These are phyloP conservation scores for Leuctra nigra DNA, from an alignment of 2,888 invertebrate species.

Conservation along the genomic window DNA sequence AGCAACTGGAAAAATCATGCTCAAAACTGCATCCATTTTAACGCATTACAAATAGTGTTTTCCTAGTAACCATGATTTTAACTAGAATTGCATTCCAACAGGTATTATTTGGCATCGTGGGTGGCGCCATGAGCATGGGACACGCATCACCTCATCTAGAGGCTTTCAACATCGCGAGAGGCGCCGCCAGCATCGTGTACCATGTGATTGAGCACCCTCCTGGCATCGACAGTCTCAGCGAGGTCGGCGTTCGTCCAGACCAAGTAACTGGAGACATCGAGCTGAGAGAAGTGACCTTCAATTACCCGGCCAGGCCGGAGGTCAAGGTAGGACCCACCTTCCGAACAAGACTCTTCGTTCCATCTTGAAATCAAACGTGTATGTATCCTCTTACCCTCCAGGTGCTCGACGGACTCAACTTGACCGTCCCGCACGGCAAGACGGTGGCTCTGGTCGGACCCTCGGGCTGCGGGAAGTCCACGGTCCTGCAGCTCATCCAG, in stretches of 20 bases:
- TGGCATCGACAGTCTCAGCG: conserved; percentile 60
- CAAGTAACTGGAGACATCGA: conserved; percentile 56
- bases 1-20: too few species aligned
- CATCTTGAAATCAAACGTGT: too few species aligned
- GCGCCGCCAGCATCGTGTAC: conserved; percentile 66
- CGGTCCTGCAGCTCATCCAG: conserved; percentile 67
- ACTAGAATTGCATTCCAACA: too few species aligned
- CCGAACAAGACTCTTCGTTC: too few species aligned
- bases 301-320: conserved; percentile 69
- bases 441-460: conserved; percentile 67
- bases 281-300: conserved; percentile 61
- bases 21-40: too few species aligned
- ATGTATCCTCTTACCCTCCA: too few species aligned
- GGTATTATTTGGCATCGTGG: conserved; percentile 72
- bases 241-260: conserved; percentile 51
- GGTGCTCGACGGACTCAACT: conserved; percentile 60
- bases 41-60: too few species aligned
- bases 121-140: conserved; percentile 72
- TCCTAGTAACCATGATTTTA: too few species aligned
- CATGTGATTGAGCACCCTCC: conserved; percentile 66
- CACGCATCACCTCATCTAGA: conserved; percentile 69
- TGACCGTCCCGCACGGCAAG: conserved; percentile 56
- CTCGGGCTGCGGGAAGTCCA: conserved; percentile 78
- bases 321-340: conserved; percentile 57
- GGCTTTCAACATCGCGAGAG: conserved; percentile 62